Evolutionary conservation across 2,113 vertebrate species (phyloP), one percentile per base, ranked within the genome.

Genomic region (Rhinoderma darwinii): DNA sequence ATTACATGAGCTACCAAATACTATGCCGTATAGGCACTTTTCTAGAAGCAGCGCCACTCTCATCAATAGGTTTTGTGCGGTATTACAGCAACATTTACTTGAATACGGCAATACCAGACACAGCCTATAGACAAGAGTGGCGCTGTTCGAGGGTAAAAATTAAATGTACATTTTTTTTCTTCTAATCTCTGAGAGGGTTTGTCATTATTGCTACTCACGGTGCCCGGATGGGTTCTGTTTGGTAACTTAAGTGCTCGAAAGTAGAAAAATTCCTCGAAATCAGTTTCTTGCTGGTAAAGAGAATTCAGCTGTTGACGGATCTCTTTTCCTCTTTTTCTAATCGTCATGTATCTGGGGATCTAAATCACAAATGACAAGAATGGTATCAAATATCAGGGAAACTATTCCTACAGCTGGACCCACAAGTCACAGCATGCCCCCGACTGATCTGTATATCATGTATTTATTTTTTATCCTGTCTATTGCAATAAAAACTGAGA

Each of bases 161-260:
- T n/a, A n/a, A n/a, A n/a, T n/a, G n/a, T n/a, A n/a, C n/a, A n/a
- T n/a, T n/a, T n/a, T n/a, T n/a, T n/a, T n/a, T n/a, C n/a, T n/a
- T n/a, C n/a, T n/a, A n/a, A n/a, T n/a, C 44, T 47, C 14, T 47
- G 5, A 47, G 44, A 47, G 14, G 44, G 44, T 47, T 47, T 47
- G 44, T 8, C 14, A 47, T 14, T 47, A 47, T 0, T 0, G 0
- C 18, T 0, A 0, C 93, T 95, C 87, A 98, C 97, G 92, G 94
- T 94, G 3, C 95, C 94, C 0, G 96, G 97, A 89, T 98, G 96
- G 20, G 96, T 95, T 87, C 88, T 89, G 94, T 99, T 99, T 84
- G 97, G 97, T 39, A 99, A 92, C 39, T 89, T 91, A 70, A 99
- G 93, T 0, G 97, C 97, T 25, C 27, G 90, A 32, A 90, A 47